These are phyloP conservation scores for Sebastiscus tertius DNA, from an alignment of 2,797 vertebrate genomes.

Conservation along the genomic window DNA sequence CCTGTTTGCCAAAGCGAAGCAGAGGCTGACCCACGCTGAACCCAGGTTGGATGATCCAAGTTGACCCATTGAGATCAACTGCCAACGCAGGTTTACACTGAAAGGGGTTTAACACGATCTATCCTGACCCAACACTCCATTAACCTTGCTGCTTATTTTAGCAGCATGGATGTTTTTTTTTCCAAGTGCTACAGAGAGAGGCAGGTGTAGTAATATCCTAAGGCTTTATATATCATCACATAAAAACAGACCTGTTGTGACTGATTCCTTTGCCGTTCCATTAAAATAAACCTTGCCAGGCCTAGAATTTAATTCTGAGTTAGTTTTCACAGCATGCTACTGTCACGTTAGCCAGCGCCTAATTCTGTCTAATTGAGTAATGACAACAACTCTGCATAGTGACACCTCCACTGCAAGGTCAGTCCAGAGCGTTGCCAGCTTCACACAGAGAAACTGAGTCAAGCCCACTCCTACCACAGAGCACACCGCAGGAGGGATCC, in stretches of 20 bases:
- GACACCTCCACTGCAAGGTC: constrained; percentile 77
- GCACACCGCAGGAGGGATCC: constrained; percentile 52
- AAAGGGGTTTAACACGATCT: constrained; percentile 19
- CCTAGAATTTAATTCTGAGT: constrained; percentile 58
- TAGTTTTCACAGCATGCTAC: constrained; percentile 70
- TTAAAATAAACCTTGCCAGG: constrained; percentile 48
- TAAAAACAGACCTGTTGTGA: constrained; percentile 55
- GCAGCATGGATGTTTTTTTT: constrained; percentile 14
- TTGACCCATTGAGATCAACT: constrained; percentile 3
- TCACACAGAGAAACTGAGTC: constrained; percentile 71
- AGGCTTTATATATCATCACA: constrained; percentile 50
- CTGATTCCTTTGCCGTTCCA: constrained; percentile 18
- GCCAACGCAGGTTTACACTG: not conserved
- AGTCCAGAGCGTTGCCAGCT: constrained; percentile 61
- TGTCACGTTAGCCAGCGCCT: constrained; percentile 71
- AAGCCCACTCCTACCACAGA: constrained; percentile 53
- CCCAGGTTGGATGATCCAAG: constrained; percentile 1
- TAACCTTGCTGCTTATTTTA: constrained; percentile 42
- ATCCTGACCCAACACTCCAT: constrained; percentile 36
- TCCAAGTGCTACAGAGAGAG: not conserved
- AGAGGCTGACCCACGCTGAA: not conserved
- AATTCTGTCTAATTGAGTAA: constrained; percentile 82
- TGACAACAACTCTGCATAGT: constrained; percentile 62
- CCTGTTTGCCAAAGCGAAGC: constrained; percentile 2
- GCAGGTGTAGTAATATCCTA: constrained; percentile 18